phyloP scores from a whole-genome alignment of 2,113 vertebrate species.

The Oenanthe oenanthe region DNA sequence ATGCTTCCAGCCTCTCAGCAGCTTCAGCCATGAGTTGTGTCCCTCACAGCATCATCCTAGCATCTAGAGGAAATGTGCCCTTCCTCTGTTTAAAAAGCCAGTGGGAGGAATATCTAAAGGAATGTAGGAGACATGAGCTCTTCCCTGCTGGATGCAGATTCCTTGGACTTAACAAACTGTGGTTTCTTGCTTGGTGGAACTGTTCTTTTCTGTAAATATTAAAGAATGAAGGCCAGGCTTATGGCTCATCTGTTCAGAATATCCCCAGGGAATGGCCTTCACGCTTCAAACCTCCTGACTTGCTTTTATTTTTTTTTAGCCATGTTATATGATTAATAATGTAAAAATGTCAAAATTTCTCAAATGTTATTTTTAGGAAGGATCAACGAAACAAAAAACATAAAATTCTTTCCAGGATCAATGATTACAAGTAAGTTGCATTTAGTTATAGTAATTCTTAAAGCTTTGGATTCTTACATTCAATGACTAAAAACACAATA shows the following conservation, averaged over 20 bases:
- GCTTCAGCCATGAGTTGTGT: not conserved
- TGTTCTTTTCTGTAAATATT: not conserved
- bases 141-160: not conserved
- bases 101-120: not conserved
- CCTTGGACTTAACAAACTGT: not conserved
- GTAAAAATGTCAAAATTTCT: not conserved
- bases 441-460: not conserved
- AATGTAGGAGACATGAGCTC: not conserved
- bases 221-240: not conserved
- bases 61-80: not conserved
- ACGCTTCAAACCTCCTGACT: not conserved
- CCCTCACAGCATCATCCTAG: not conserved
- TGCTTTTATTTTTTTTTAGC: not conserved
- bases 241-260: not conserved
- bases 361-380: not conserved
- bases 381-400: not conserved
- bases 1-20: not conserved
- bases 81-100: not conserved
- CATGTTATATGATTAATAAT: not conserved
- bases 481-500: not conserved
- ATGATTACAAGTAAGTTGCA: not conserved
- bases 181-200: not conserved
- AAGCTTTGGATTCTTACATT: not conserved
- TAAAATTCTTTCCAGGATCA: not conserved
- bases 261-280: not conserved